Percentiles rank a stretch among this genome's conserved stretches.
phyloP scores from a whole-genome alignment of 2,797 vertebrate genomes.

The Tenualosa ilisha region DNA sequence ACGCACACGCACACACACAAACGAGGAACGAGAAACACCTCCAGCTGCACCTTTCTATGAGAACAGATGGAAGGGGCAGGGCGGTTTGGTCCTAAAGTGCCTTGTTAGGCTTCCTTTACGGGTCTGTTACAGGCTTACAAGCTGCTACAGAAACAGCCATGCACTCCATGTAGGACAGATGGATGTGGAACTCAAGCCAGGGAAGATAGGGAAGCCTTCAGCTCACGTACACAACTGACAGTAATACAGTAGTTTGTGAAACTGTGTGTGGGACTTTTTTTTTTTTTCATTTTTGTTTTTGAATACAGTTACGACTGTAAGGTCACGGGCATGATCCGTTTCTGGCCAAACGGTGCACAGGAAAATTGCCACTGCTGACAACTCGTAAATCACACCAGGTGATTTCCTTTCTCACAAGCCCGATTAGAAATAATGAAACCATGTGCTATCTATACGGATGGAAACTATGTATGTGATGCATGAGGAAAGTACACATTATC shows the following conservation, averaged over 20 bases:
- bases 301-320: neutral
- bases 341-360: neutral
- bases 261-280: neutral
- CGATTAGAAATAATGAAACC: slow-evolving; percentile 17
- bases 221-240: neutral
- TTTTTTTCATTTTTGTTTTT: neutral
- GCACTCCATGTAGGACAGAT: neutral
- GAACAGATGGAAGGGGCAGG: slow-evolving; percentile 14
- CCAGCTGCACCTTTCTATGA: neutral
- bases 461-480: too few species aligned
- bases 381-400: slow-evolving; percentile 4
- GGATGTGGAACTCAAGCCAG: neutral
- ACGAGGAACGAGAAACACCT: neutral
- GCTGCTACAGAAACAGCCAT: neutral
- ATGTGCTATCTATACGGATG: neutral
- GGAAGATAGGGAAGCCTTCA: neutral
- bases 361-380: neutral
- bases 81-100: neutral
- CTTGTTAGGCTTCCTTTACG: slow-evolving; percentile 4
- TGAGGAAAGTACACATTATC: neutral
- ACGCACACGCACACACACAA: neutral
- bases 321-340: neutral
- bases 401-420: neutral
- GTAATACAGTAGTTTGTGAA: neutral
- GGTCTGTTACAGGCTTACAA: slow-evolving; percentile 16